Percentiles rank a stretch among this genome's conserved stretches.
Evolutionary conservation across 2,113 vertebrate genomes (phyloP).

Genomic region (Theropithecus gelada): DNA sequence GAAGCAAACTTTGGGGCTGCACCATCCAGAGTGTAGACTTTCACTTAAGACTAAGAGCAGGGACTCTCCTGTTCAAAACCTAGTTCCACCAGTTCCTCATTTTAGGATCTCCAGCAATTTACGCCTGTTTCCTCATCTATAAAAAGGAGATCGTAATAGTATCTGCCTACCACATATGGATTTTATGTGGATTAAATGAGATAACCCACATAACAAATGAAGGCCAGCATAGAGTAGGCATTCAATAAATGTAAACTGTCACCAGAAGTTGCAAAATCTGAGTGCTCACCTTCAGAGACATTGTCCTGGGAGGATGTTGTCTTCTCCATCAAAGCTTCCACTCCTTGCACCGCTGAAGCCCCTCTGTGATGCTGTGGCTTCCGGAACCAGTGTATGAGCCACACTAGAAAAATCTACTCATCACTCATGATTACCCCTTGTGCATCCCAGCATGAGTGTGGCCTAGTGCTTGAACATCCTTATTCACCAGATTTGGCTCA

Average conservation of each 20-base stretch:
- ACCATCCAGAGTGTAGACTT: background rate
- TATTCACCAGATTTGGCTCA: background rate
- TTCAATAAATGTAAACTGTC: background rate
- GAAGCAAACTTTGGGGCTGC: background rate
- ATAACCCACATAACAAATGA: background rate
- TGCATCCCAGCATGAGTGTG: background rate
- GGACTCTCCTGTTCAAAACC: background rate
- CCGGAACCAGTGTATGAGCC: background rate
- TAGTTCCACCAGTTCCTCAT: background rate
- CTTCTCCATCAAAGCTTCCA: background rate
- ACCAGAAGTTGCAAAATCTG: background rate
- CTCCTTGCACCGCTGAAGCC: background rate
- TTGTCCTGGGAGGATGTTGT: background rate
- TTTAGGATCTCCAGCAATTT: background rate
- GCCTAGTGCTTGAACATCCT: background rate
- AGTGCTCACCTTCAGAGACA: background rate
- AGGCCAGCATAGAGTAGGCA: background rate
- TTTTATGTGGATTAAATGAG: background rate
- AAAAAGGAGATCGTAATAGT: background rate
- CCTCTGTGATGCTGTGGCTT: background rate
- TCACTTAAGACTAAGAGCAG: background rate
- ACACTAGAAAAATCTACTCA: background rate
- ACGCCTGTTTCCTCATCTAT: background rate
- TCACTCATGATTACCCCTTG: background rate
- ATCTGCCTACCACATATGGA: background rate